Evolutionary conservation across 2,113 vertebrate genomes (phyloP).

Genomic region (Eptesicus fuscus): DNA sequence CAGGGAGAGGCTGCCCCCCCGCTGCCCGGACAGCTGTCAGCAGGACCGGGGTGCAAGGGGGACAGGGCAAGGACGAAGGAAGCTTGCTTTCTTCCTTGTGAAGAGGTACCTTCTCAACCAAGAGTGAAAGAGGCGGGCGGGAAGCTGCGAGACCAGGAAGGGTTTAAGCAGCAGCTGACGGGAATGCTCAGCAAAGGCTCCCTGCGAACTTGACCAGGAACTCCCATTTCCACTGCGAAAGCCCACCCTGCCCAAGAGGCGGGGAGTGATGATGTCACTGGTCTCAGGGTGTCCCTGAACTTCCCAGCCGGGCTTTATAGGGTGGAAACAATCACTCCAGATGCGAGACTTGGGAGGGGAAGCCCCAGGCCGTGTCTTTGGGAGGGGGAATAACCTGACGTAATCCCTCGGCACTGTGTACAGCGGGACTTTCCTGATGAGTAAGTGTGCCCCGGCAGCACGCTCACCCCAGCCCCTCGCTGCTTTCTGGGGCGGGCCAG

Average conservation of each 20-base stretch:
- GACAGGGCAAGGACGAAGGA: not conserved
- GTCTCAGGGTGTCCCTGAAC: not conserved
- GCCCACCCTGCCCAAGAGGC: not conserved
- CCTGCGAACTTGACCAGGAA: not conserved
- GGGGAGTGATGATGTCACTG: not conserved
- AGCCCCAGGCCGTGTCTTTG: not conserved
- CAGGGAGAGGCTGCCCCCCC: not conserved
- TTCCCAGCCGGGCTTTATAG: fast-evolving
- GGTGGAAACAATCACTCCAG: not conserved
- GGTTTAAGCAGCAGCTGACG: not conserved
- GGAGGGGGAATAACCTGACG: constrained; percentile 27
- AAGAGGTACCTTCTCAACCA: not conserved
- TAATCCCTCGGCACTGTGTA: not conserved
- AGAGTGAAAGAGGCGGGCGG: not conserved
- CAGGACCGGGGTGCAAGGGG: too few species aligned
- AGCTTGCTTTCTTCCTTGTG: not conserved
- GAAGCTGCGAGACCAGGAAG: not conserved
- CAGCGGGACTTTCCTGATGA: constrained; percentile 74
- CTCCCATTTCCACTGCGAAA: not conserved
- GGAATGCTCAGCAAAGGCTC: not conserved
- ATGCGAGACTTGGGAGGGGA: constrained; percentile 5
- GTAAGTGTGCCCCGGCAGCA: constrained; percentile 26
- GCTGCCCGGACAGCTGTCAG: not conserved
- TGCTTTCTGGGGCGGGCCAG: not conserved
- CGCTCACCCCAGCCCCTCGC: too few species aligned